Evolutionary conservation across 2,797 vertebrate genomes (phyloP).

Genomic region (Chloroceryle inda): DNA sequence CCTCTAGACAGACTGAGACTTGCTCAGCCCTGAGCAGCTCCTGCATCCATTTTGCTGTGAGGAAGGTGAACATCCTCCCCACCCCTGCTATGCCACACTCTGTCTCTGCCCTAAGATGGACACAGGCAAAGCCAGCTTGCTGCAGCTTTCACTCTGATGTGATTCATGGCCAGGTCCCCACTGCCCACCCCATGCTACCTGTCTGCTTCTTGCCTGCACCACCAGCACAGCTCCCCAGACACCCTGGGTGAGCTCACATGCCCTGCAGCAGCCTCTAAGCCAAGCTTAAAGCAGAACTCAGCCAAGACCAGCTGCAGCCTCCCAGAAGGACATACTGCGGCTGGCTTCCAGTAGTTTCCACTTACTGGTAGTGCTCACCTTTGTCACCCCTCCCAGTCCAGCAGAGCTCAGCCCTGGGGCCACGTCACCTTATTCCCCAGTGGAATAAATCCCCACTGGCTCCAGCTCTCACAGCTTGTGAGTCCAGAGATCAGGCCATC

Average conservation of each 20-base stretch:
- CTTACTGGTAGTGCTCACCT: not conserved
- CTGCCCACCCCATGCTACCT: not conserved
- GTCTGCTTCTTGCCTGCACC: not conserved
- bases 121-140: not conserved
- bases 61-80: not conserved
- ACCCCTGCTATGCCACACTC: rapidly evolving
- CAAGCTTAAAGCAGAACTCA: not conserved
- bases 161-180: not conserved
- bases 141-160: not conserved
- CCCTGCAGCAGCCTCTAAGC: not conserved
- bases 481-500: not conserved
- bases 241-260: not conserved
- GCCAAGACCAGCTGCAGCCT: not conserved
- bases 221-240: not conserved
- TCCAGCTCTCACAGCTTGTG: not conserved
- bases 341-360: not conserved
- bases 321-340: not conserved
- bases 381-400: not conserved
- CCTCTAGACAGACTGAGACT: not conserved
- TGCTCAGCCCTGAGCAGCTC: not conserved
- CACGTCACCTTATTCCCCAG: rapidly evolving
- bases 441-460: rapidly evolving
- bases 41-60: not conserved
- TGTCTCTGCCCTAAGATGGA: not conserved
- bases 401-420: not conserved